Evolutionary conservation across 1,140 invertebrate genomes (phyloP), one percentile per base, ranked within the genome.

Genomic region (Drosophila quadrilineata): DNA sequence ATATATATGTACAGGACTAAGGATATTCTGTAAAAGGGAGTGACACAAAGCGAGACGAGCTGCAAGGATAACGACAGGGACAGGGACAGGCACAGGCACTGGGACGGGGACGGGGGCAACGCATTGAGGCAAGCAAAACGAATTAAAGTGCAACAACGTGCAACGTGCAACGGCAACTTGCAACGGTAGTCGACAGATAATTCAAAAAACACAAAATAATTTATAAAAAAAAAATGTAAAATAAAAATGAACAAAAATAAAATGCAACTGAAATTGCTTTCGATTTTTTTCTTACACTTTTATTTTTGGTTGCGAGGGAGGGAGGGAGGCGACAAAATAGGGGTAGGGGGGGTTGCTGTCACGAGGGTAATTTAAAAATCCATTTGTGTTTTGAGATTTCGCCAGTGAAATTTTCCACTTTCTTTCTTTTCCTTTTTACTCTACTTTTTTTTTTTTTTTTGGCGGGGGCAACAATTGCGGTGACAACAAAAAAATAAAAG

Each of bases 331-430:
- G n/a, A n/a, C n/a, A n/a, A n/a, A n/a, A n/a, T n/a, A n/a, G n/a
- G n/a, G n/a, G n/a, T n/a, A n/a, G n/a, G n/a, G n/a, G n/a, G n/a
- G n/a, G n/a, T n/a, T n/a, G 65, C 60, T 68, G 79, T 66, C 77
- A 77, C 77, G 70, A 77, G 77, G 79, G 79, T 84, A 84, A 84
- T 84, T 84, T 84, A 85, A 84, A 84, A 85, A 84, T 85, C 79
- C 79, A 84, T 84, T 84, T 84, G 77, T 85, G 77, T 77, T 84
- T 84, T 84, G 77, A 85, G 77, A 85, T 84, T 84, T 84, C 49
- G 54, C 46, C 38, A 45, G 48, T 24, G 24, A 57, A 54, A 53
- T 24, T 28, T 43, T 35, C 29, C 3, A 1, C 10, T 12, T 14
- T 35, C 12, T 6, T 2, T 16, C 33, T 16, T 14, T 35, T 14